phyloP scores from a whole-genome alignment of 2,888 invertebrate species.

The Drosophila ezoana region DNA sequence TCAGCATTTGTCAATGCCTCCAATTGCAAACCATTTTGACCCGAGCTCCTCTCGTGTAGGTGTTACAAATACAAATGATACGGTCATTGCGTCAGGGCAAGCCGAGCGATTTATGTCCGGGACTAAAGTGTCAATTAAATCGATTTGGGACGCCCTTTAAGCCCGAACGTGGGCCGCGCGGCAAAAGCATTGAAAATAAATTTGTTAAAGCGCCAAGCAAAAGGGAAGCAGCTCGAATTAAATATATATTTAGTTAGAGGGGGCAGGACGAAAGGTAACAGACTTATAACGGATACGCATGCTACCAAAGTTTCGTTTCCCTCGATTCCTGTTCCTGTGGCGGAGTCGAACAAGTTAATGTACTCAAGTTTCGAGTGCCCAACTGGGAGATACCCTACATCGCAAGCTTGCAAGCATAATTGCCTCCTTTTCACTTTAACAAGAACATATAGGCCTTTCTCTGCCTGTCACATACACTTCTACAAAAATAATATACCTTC shows the following conservation, averaged over 20 bases:
- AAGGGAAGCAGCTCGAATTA: constrained; percentile 57
- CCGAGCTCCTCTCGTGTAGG: constrained; percentile 30
- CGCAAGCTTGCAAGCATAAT: too few species aligned
- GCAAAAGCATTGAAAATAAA: constrained; percentile 53
- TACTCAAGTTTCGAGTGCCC: too few species aligned
- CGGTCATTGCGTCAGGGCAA: constrained; percentile 57
- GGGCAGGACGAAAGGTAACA: constrained; percentile 9
- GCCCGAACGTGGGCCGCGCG: constrained; percentile 2
- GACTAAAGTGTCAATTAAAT: constrained; percentile 76
- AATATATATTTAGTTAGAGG: constrained; percentile 35
- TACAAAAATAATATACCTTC: neutral
- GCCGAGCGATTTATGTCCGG: constrained; percentile 54
- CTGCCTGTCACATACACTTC: too few species aligned
- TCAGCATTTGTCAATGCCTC: constrained; percentile 47
- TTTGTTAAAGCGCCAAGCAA: constrained; percentile 57
- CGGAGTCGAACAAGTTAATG: neutral
- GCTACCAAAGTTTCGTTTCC: constrained; percentile 53
- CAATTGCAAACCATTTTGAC: constrained; percentile 54
- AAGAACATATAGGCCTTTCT: too few species aligned
- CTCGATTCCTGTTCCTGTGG: constrained; percentile 30
- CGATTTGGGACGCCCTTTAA: constrained; percentile 62
- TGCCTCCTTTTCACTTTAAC: too few species aligned
- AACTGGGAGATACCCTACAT: too few species aligned
- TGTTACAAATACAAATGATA: constrained; percentile 70
- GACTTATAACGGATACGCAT: constrained; percentile 50